phyloP scores from a whole-genome alignment of 2,888 invertebrate species.

The Parnassius mnemosyne region DNA sequence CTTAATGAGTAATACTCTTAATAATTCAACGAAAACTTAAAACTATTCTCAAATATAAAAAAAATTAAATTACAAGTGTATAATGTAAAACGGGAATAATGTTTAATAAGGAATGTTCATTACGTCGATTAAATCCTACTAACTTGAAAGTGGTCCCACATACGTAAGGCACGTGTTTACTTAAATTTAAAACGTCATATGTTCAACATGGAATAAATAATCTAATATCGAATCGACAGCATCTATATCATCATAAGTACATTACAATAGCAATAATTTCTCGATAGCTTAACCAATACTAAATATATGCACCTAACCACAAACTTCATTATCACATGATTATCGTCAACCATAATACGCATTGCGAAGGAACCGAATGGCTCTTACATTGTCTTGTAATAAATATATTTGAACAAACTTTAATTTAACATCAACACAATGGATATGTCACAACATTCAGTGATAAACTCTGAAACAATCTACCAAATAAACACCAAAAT shows the following conservation, averaged over 20 bases:
- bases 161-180: constrained; percentile 60
- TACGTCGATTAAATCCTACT: constrained; percentile 51
- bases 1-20: constrained; percentile 70
- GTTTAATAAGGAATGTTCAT: constrained; percentile 73
- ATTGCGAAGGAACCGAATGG: neutral
- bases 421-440: constrained; percentile 17
- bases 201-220: constrained; percentile 26
- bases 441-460: neutral
- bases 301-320: constrained; percentile 22
- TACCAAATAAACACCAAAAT: constrained; percentile 18
- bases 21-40: constrained; percentile 67
- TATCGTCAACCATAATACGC: constrained; percentile 4
- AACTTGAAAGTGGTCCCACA: constrained; percentile 66
- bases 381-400: constrained; percentile 12
- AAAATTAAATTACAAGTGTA: constrained; percentile 44
- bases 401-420: constrained; percentile 25
- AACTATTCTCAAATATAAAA: constrained; percentile 60
- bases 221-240: constrained; percentile 44
- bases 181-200: constrained; percentile 27
- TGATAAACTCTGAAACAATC: constrained; percentile 20
- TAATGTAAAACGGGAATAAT: constrained; percentile 54
- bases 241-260: constrained; percentile 56
- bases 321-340: constrained; percentile 29
- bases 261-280: constrained; percentile 35
- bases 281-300: constrained; percentile 4